Evolutionary conservation across 2,797 vertebrate species (phyloP).

Genomic region (Rhinatrema bivittatum): DNA sequence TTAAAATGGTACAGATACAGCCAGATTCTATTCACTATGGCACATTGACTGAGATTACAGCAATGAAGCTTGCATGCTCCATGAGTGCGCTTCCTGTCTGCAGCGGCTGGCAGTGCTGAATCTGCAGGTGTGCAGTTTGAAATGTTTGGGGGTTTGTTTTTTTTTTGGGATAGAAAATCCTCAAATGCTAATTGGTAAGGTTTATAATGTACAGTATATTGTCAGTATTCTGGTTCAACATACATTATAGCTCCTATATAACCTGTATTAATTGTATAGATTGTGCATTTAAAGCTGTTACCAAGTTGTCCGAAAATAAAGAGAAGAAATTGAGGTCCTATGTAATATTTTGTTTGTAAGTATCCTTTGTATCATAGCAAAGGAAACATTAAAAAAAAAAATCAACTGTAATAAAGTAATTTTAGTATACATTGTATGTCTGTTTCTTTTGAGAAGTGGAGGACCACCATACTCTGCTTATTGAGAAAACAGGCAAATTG

Average conservation of each 20-base stretch:
- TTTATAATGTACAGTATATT: conserved; percentile 82
- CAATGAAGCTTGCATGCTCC: too few relatives aligned
- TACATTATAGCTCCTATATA: conserved; percentile 93
- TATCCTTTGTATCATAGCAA: conserved; percentile 91
- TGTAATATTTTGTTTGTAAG: conserved; percentile 99
- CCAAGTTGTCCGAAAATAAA: conserved; percentile 86
- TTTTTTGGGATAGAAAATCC: conserved; percentile 48
- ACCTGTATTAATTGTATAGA: conserved; percentile 99
- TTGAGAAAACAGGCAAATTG: too few relatives aligned
- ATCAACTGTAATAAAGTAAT: conserved; percentile 99
- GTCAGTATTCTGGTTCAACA: conserved; percentile 92
- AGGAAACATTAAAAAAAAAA: conserved; percentile 89
- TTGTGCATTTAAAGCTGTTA: conserved; percentile 90
- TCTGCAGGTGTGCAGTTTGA: conserved; percentile 62
- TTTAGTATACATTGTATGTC: conserved; percentile 82
- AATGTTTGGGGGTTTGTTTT: too few relatives aligned
- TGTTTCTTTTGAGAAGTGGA: too few relatives aligned
- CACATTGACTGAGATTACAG: too few relatives aligned
- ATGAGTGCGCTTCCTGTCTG: too few relatives aligned
- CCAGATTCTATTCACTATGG: too few relatives aligned
- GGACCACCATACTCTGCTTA: too few relatives aligned
- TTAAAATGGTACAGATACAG: too few relatives aligned
- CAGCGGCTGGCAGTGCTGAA: conserved; percentile 49
- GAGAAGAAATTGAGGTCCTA: conserved; percentile 82
- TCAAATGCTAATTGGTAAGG: conserved; percentile 58